Conservation (phyloP, 1,140 invertebrate genomes). For the Panagrolaimus sp. region DNA sequence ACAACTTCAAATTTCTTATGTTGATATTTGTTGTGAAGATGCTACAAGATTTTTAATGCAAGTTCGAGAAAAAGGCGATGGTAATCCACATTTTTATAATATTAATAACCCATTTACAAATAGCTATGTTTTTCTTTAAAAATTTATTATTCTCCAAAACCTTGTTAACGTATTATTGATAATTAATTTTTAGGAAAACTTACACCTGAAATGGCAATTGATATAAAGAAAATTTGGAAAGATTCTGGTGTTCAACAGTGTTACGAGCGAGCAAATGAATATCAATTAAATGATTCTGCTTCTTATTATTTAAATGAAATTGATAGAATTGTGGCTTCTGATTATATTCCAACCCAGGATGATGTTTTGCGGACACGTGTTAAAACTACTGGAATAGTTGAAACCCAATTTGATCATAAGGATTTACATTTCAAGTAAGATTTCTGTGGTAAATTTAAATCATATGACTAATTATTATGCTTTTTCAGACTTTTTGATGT, state of each 20-base stretch:
- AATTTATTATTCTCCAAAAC: too few relatives aligned
- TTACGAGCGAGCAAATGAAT: conserved; percentile 75
- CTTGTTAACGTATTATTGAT: neutral
- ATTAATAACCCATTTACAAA: too few relatives aligned
- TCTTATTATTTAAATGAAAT: conserved; percentile 71
- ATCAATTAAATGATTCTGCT: conserved; percentile 89
- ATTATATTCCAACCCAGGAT: conserved; percentile 83
- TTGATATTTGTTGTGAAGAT: conserved; percentile 50
- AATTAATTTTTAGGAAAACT: neutral
- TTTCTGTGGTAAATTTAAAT: conserved; percentile 17
- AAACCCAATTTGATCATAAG: conserved; percentile 86
- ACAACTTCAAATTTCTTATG: neutral
- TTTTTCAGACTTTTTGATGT: conserved; percentile 57
- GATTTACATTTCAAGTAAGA: conserved; percentile 78
- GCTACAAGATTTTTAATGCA: conserved; percentile 25
- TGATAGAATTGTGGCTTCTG: conserved; percentile 72
- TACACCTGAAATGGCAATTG: neutral
- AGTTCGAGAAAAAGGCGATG: too few relatives aligned
- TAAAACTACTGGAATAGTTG: conserved; percentile 88
- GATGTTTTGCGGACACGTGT: conserved; percentile 85
- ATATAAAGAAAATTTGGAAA: conserved; percentile 66
- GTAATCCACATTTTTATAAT: too few relatives aligned
- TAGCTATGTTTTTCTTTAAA: too few relatives aligned
- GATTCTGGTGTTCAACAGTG: conserved; percentile 82
- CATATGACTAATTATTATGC: neutral